phyloP scores from a whole-genome alignment of 2,113 vertebrate genomes.

The Athene cunicularia region DNA sequence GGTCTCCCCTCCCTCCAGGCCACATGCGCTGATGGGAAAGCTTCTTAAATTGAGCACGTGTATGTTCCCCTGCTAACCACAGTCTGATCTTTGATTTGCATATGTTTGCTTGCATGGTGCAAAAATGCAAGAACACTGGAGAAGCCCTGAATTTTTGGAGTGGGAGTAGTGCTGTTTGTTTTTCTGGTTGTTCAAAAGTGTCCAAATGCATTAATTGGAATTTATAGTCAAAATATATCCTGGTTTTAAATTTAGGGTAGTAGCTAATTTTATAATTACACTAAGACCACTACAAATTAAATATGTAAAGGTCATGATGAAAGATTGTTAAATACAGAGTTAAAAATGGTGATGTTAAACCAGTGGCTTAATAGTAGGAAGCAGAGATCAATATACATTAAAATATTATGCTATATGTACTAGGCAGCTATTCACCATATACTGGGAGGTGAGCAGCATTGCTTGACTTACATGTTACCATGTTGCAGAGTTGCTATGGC shows the following conservation, averaged over 20 bases:
- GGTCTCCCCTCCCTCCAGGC: not conserved
- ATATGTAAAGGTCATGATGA: not conserved
- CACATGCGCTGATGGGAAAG: rapidly evolving
- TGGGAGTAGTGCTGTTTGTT: not conserved
- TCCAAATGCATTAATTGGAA: not conserved
- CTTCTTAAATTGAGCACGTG: not conserved
- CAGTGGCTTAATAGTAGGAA: not conserved
- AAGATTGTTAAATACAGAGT: not conserved
- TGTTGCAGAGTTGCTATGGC: slow-evolving; percentile 89
- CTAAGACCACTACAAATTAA: not conserved
- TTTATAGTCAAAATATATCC: not conserved
- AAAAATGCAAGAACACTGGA: not conserved
- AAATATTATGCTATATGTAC: not conserved
- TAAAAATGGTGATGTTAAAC: not conserved
- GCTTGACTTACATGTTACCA: slow-evolving; percentile 72
- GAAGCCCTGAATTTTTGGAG: not conserved
- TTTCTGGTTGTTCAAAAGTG: not conserved
- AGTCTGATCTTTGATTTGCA: not conserved
- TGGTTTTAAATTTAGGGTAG: not conserved
- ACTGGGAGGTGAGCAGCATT: slow-evolving; percentile 62
- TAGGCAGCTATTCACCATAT: not conserved
- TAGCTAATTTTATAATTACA: not conserved
- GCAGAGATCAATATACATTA: not conserved
- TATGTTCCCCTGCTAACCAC: rapidly evolving
- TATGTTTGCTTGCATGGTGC: not conserved